phyloP scores from a whole-genome alignment of 2,113 vertebrate genomes.

The Cervus canadensis region DNA sequence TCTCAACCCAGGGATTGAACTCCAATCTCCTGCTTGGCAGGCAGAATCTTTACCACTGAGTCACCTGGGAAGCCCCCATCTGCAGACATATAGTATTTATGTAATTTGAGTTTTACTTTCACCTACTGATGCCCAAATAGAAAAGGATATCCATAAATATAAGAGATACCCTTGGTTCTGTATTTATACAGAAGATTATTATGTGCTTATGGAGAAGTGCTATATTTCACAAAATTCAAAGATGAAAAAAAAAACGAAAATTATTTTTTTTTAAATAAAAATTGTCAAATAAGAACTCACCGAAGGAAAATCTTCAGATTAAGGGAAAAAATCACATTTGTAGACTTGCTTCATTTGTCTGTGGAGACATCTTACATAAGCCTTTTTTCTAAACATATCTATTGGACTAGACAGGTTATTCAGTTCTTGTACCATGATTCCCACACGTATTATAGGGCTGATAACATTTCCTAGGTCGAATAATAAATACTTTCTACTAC shows the following conservation, averaged over 20 bases:
- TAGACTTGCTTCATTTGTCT: background rate
- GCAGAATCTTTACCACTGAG: background rate
- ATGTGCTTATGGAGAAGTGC: background rate
- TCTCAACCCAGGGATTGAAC: background rate
- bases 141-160: background rate
- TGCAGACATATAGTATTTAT: background rate
- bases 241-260: background rate
- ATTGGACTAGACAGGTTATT: background rate
- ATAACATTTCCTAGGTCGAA: background rate
- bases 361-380: background rate
- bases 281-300: background rate
- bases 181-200: background rate
- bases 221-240: background rate
- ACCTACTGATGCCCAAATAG: background rate
- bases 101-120: background rate
- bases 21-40: background rate
- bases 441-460: background rate
- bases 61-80: background rate
- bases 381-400: background rate
- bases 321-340: background rate
- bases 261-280: background rate
- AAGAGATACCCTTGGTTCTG: background rate
- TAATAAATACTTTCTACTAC: background rate
- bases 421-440: background rate
- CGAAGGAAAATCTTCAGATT: background rate